Conservation (phyloP, 2,888 invertebrate species). For the Lasioglossum leucozonium region DNA sequence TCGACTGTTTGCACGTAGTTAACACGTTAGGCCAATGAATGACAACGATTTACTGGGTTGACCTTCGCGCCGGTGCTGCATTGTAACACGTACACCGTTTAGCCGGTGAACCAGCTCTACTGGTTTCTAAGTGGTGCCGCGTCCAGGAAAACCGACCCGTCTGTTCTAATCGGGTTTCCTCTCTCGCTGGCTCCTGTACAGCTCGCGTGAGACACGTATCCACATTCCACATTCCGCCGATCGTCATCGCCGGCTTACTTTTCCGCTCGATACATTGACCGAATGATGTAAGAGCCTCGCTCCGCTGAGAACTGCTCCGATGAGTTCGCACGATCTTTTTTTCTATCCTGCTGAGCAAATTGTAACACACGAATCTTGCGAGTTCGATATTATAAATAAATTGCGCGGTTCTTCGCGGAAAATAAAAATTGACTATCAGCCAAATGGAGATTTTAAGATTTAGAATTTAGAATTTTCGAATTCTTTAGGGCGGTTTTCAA, state of each 20-base stretch:
- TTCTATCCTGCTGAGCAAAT: too few relatives aligned
- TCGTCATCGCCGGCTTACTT: conserved; percentile 12
- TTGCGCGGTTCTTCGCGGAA: too few relatives aligned
- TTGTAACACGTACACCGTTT: conserved; percentile 57
- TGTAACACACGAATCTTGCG: too few relatives aligned
- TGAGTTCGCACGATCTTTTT: not conserved
- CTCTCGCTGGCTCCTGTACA: conserved; percentile 31
- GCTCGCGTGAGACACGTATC: conserved; percentile 22
- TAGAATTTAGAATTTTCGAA: too few relatives aligned
- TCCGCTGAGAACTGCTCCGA: not conserved
- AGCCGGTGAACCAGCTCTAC: conserved; percentile 58
- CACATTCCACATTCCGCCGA: conserved; percentile 46
- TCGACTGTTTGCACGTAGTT: conserved; percentile 40
- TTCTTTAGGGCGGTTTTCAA: too few relatives aligned
- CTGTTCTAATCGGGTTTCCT: conserved; percentile 60
- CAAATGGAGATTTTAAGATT: too few relatives aligned
- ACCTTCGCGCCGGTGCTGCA: conserved; percentile 50
- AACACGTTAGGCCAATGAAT: conserved; percentile 43
- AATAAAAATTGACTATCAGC: too few relatives aligned
- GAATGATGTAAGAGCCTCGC: conserved; percentile 17
- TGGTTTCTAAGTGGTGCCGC: conserved; percentile 47
- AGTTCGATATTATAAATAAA: too few relatives aligned
- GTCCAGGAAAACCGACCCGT: conserved; percentile 50
- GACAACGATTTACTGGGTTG: conserved; percentile 55
- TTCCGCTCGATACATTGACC: conserved; percentile 16